These are phyloP conservation scores for Argentina silus DNA, from an alignment of 2,797 vertebrate genomes.

Conservation along the genomic window DNA sequence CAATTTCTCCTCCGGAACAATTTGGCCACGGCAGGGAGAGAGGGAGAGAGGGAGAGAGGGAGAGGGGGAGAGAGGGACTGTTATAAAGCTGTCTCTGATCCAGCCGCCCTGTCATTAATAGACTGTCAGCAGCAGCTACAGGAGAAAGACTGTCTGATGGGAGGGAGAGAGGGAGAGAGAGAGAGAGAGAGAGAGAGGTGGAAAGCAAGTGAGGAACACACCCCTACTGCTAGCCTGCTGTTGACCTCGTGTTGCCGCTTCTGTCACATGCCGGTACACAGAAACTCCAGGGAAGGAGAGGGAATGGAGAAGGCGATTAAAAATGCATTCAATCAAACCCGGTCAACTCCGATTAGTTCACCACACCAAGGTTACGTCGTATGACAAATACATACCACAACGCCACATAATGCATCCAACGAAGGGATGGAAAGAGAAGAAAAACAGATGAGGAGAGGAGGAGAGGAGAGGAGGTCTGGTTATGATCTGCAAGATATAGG, in stretches of 20 bases:
- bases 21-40: conserved; percentile 55
- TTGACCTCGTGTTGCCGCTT: neutral
- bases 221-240: neutral
- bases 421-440: neutral
- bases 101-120: conserved; percentile 55
- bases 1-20: conserved; percentile 60
- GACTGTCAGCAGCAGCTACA: conserved; percentile 15
- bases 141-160: conserved; percentile 11
- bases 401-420: neutral
- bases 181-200: neutral
- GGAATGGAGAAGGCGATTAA: conserved; percentile 1
- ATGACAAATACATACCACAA: neutral
- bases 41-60: conserved; percentile 35
- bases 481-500: conserved; percentile 33
- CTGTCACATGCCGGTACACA: neutral
- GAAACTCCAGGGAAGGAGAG: neutral
- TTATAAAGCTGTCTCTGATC: conserved; percentile 63
- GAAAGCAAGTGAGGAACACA: neutral
- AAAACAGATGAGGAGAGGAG: neutral
- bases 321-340: neutral
- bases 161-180: conserved; percentile 12
- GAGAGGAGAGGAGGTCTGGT: conserved; percentile 32
- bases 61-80: conserved; percentile 32
- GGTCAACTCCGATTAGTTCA: neutral
- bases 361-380: neutral